A percentile compares a stretch with the other conserved stretches of the same genome.
Conservation (phyloP, 2,888 invertebrate genomes). For the Elysia crispata region DNA sequence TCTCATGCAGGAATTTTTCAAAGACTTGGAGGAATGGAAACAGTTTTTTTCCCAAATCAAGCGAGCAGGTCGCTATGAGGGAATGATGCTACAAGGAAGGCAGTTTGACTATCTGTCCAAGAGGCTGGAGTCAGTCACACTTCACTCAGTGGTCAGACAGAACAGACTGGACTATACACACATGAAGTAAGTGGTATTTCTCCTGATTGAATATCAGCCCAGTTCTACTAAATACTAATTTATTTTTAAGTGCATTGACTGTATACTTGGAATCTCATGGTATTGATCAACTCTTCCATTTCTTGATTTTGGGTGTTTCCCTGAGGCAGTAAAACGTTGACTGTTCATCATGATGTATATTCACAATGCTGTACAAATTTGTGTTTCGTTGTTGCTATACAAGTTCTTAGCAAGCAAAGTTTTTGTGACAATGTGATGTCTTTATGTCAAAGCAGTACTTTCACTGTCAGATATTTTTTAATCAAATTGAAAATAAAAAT, state of each 20-base stretch:
- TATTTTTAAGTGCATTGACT: background rate
- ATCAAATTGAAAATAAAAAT: too few species aligned
- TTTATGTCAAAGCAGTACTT: too few species aligned
- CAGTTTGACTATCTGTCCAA: constrained; percentile 89
- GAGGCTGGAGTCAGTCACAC: constrained; percentile 79
- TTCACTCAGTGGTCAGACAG: constrained; percentile 86
- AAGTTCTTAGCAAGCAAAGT: too few species aligned
- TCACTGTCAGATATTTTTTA: too few species aligned
- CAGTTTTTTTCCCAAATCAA: constrained; percentile 88
- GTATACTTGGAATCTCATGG: background rate
- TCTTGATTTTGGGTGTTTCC: too few species aligned
- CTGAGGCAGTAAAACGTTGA: too few species aligned
- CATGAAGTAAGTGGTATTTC: constrained; percentile 52
- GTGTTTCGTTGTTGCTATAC: too few species aligned
- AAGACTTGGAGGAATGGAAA: constrained; percentile 86
- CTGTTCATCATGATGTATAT: too few species aligned
- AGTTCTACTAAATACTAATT: background rate
- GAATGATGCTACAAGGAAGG: constrained; percentile 84
- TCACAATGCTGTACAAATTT: too few species aligned
- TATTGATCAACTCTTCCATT: too few species aligned
- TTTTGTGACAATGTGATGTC: too few species aligned
- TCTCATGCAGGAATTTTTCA: constrained; percentile 85
- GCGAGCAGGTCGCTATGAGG: constrained; percentile 83
- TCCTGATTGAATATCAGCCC: too few species aligned
- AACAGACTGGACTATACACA: constrained; percentile 74